Percentiles rank a stretch among this genome's conserved stretches.
Evolutionary conservation across 2,888 invertebrate species (phyloP).

Genomic region (Catocala sponsa): DNA sequence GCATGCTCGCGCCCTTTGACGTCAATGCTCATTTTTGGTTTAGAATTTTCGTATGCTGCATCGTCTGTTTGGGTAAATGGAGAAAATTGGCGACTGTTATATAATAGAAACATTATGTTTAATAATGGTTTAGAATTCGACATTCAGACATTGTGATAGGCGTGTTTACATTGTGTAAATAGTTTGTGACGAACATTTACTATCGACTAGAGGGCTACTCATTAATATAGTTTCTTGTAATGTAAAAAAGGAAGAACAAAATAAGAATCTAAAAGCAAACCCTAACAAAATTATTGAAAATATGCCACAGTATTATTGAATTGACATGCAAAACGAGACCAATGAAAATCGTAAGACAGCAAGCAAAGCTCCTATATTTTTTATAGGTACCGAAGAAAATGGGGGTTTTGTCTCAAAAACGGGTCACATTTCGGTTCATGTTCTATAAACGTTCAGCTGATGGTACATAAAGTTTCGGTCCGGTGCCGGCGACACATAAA

Average conservation of each 20-base stretch:
- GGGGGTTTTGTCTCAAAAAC: slow-evolving; percentile 41
- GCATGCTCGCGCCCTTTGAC: slow-evolving; percentile 52
- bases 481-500: slow-evolving; percentile 66
- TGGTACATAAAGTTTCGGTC: slow-evolving; percentile 67
- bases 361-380: slow-evolving; percentile 16
- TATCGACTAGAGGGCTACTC: too few relatives aligned
- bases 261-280: neutral
- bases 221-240: too few relatives aligned
- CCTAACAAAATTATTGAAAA: neutral
- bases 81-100: slow-evolving; percentile 14
- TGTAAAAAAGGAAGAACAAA: neutral
- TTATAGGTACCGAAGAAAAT: slow-evolving; percentile 25
- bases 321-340: neutral
- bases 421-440: slow-evolving; percentile 41
- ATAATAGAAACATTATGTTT: slow-evolving; percentile 4
- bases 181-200: too few relatives aligned
- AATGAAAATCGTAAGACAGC: slow-evolving; percentile 20
- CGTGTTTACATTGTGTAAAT: too few relatives aligned
- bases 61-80: slow-evolving; percentile 16
- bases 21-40: slow-evolving; percentile 39
- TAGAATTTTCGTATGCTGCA: slow-evolving; percentile 31
- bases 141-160: too few relatives aligned
- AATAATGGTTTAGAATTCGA: too few relatives aligned
- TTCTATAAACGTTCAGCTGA: slow-evolving; percentile 57
- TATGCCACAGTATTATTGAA: neutral